Evolutionary conservation across 2,888 invertebrate species (phyloP), one percentile per base, ranked within the genome.

Genomic region (Rambutsinella grinnellia): DNA sequence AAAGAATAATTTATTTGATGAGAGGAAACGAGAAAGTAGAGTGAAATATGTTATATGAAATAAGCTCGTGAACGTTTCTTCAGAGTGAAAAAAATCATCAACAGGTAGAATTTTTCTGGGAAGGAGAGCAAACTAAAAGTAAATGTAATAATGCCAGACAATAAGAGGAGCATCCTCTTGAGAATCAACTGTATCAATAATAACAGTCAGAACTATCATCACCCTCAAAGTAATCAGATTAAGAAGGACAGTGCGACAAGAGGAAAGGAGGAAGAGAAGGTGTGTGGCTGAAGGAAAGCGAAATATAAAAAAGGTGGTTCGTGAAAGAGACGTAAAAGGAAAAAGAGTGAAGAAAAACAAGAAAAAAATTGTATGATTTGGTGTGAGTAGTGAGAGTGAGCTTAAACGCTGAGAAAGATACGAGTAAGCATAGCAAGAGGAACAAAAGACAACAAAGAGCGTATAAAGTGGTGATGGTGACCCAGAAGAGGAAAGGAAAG

Each of bases 401-500:
- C 5, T 36, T 36, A 13, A 36, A 36, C 5, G 13, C 5, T 36
- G 13, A 36, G 13, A 36, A 36, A 36, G 13, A 36, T 36, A 36
- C 36, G 5, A 8, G 36, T 36, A 36, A 36, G 21, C 17, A 53
- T 19, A 10, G 53, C 21, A 53, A 3, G 53, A 53, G 21, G 10
- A 49, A 53, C 6, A 53, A 53, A 53, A 36, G 36, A 36, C 36
- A 36, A 36, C 36, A 36, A 8, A 36, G 36, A 5, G 13, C 36
- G 5, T 36, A 47, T 17, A 47, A 47, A 47, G 27, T 47, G 28
- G 54, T 60, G 68, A 63, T n/a, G 63, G 72, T 72, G 72, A 72
- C 72, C 72, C 60, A 72, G 72, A 72, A 66, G 65, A 68, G 36
- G 60, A 36, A 36, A 72, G 67, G 65, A 65, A 72, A 72, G 66